Evolutionary conservation across 2,797 vertebrate genomes (phyloP).

Genomic region (Cyprinodon diabolis): DNA sequence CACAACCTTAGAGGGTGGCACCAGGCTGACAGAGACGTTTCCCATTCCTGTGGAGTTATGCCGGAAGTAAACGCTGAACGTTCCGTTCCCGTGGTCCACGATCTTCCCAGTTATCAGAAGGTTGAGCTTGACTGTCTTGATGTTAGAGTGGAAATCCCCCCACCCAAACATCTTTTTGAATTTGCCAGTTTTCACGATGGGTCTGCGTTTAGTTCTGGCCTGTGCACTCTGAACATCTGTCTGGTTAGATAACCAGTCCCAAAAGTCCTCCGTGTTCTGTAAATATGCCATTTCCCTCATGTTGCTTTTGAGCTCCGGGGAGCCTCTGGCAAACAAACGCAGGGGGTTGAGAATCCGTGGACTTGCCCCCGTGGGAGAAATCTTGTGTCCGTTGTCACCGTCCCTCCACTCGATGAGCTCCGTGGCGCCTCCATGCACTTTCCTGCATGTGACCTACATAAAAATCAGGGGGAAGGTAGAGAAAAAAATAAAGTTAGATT

Average conservation of each 20-base stretch:
- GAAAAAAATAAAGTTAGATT: slow-evolving; percentile 23
- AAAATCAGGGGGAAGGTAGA: slow-evolving; percentile 50
- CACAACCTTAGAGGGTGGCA: slow-evolving; percentile 97
- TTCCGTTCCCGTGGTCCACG: slow-evolving; percentile 98
- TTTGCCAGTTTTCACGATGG: slow-evolving; percentile 99
- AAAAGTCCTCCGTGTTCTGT: slow-evolving; percentile 93
- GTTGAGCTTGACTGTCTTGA: slow-evolving; percentile 98
- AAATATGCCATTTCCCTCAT: slow-evolving; percentile 87
- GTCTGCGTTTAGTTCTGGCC: slow-evolving; percentile 96
- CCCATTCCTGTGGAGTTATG: slow-evolving; percentile 97
- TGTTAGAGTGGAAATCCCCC: slow-evolving; percentile 99
- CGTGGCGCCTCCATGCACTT: slow-evolving; percentile 75
- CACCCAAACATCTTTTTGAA: slow-evolving; percentile 99
- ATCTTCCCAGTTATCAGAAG: slow-evolving; percentile 98
- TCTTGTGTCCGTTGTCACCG: slow-evolving; percentile 82
- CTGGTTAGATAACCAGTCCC: slow-evolving; percentile 98
- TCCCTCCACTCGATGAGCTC: slow-evolving; percentile 91
- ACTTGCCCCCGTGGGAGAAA: slow-evolving; percentile 86
- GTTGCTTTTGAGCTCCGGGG: slow-evolving; percentile 86
- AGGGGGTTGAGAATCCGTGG: slow-evolving; percentile 90
- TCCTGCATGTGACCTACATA: slow-evolving; percentile 87
- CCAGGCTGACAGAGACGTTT: slow-evolving; percentile 97
- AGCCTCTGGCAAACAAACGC: slow-evolving; percentile 91
- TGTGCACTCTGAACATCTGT: slow-evolving; percentile 91
- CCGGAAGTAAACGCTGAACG: slow-evolving; percentile 98